These are phyloP conservation scores for Drosophila virilis DNA, from an alignment of 1,140 invertebrate species.

Conservation along the genomic window DNA sequence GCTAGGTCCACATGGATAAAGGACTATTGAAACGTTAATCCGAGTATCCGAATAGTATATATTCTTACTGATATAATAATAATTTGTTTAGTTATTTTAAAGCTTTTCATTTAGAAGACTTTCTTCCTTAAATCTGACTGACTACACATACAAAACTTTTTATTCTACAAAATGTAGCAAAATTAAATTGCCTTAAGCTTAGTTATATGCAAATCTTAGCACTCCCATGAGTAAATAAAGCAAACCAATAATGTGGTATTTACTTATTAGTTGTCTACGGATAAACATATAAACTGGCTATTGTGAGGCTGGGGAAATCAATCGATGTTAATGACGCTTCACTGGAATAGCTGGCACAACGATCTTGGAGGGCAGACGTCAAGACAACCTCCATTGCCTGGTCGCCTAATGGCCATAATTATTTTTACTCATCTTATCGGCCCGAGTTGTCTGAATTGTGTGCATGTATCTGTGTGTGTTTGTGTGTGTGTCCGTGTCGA, in stretches of 20 bases:
- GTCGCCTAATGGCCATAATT: slow-evolving; percentile 77
- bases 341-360: slow-evolving; percentile 2
- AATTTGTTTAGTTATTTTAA: no score
- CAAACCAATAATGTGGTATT: no score
- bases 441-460: slow-evolving; percentile 59
- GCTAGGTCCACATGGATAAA: not conserved
- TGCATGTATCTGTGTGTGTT: slow-evolving; percentile 1
- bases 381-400: slow-evolving; percentile 49
- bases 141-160: no score
- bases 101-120: no score
- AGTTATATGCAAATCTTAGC: no score
- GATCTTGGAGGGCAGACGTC: not conserved
- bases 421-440: slow-evolving; percentile 77
- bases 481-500: slow-evolving; percentile 24
- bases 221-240: no score
- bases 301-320: not conserved
- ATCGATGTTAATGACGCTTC: slow-evolving; percentile 16
- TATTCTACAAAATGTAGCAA: no score
- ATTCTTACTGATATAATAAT: not conserved
- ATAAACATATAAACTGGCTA: no score
- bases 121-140: no score
- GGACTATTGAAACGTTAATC: not conserved
- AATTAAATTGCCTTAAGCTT: no score
- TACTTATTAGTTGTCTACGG: no score
- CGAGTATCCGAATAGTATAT: not conserved